phyloP scores from a whole-genome alignment of 23 tunicate genomes.

The Trididemnum clinides region DNA sequence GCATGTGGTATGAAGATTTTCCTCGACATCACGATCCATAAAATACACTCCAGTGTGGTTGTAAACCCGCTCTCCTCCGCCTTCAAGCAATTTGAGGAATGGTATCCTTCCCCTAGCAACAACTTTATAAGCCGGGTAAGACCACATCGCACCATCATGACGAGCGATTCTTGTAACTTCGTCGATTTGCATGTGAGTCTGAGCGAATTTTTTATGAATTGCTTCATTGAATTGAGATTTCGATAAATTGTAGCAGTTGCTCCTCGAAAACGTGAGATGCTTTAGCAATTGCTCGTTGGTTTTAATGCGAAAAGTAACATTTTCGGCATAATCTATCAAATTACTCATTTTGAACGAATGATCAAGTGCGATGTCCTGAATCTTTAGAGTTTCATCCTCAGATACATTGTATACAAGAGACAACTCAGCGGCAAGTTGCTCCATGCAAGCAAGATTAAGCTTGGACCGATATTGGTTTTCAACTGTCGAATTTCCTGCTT shows the following conservation, averaged over 20 bases:
- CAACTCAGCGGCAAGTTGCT: no score
- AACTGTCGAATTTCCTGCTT: background rate
- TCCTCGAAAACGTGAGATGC: background rate
- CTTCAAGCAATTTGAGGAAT: background rate
- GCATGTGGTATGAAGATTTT: background rate
- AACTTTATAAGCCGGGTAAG: background rate
- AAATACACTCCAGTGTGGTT: constrained; percentile 20
- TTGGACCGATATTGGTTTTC: background rate
- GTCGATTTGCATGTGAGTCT: no score
- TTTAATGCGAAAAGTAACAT: background rate
- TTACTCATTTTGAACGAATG: background rate
- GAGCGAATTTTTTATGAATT: background rate
- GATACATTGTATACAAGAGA: no score
- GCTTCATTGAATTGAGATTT: background rate
- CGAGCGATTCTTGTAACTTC: no score
- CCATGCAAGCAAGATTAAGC: background rate
- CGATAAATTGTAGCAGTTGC: background rate
- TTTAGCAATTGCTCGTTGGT: background rate
- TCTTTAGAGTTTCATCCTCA: background rate
- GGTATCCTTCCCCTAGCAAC: background rate
- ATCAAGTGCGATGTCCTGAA: background rate
- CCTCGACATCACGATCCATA: background rate
- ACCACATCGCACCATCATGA: no score
- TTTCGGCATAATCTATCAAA: background rate
- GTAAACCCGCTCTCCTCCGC: background rate